A percentile compares a stretch with the other conserved stretches of the same genome.
Conservation (phyloP, 2,888 invertebrate genomes). For the Cheilosia urbana region DNA sequence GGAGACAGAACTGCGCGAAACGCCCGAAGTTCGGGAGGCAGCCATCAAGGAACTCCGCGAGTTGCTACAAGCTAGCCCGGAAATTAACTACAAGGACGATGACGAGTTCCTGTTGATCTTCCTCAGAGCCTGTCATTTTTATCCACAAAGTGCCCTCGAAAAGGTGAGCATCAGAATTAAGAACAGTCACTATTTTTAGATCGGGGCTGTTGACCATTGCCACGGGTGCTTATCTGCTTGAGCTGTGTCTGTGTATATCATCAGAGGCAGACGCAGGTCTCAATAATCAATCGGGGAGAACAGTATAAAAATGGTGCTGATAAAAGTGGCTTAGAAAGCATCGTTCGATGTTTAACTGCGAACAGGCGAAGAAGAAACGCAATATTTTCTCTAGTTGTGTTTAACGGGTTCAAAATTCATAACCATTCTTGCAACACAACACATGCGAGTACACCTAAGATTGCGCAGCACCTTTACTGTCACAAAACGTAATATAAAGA, state of each 20-base stretch:
- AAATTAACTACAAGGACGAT: conserved; percentile 88
- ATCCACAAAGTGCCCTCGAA: conserved; percentile 91
- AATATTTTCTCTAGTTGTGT: conserved; percentile 1
- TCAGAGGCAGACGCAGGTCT: conserved; percentile 1
- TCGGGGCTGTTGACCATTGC: background rate
- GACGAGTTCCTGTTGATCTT: conserved; percentile 92
- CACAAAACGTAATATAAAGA: conserved; percentile 23
- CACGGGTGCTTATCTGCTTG: conserved; percentile 43
- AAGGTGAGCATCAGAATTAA: conserved; percentile 85
- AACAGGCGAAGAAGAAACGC: background rate
- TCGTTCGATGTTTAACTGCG: background rate
- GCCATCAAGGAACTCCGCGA: conserved; percentile 86
- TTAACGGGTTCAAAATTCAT: conserved; percentile 32
- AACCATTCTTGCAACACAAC: background rate
- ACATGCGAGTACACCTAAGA: background rate
- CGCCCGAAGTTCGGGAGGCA: conserved; percentile 88
- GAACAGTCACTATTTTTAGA: conserved; percentile 17
- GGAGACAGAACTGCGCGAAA: conserved; percentile 88
- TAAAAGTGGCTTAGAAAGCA: background rate
- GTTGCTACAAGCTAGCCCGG: conserved; percentile 88
- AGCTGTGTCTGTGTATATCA: background rate
- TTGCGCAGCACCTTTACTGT: conserved; percentile 40
- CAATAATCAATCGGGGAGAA: background rate
- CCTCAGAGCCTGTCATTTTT: conserved; percentile 92
- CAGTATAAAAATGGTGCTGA: conserved; percentile 7